phyloP scores from a whole-genome alignment of 2,113 vertebrate genomes.

The Deroptyus accipitrinus region DNA sequence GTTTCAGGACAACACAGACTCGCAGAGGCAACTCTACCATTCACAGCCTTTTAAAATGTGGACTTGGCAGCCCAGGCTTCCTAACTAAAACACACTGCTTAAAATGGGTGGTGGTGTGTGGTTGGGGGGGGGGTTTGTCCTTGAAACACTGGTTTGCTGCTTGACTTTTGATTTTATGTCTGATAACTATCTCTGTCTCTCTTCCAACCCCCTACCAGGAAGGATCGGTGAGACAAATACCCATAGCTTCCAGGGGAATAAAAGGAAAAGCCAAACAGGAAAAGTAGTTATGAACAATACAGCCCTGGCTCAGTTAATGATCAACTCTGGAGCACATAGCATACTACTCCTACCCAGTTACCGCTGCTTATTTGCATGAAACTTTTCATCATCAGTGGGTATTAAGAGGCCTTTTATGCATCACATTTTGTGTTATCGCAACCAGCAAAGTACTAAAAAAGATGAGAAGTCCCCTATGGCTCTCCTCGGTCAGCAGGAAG shows the following conservation, averaged over 20 bases:
- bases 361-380: background rate
- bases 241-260: constrained; percentile 32
- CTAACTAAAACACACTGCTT: background rate
- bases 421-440: background rate
- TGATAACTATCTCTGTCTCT: constrained; percentile 22
- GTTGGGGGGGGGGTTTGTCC: background rate
- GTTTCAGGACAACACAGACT: background rate
- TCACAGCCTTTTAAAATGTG: background rate
- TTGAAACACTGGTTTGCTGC: background rate
- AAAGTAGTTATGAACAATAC: constrained; percentile 39
- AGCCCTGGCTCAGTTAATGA: constrained; percentile 42
- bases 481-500: constrained; percentile 17
- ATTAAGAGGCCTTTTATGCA: background rate
- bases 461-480: background rate
- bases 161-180: background rate
- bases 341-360: background rate
- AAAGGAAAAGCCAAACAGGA: constrained; percentile 60
- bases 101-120: fast-evolving
- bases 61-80: background rate
- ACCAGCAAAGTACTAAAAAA: background rate
- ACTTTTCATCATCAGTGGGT: background rate
- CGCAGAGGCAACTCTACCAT: background rate
- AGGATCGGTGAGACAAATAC: constrained; percentile 25
- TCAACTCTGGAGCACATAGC: background rate
- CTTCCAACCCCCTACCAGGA: constrained; percentile 45